Evolutionary conservation across 53 echinoderm and acorn worm species (phyloP), one percentile per base, ranked within the genome.

Genomic region (Holothuria scabra): DNA sequence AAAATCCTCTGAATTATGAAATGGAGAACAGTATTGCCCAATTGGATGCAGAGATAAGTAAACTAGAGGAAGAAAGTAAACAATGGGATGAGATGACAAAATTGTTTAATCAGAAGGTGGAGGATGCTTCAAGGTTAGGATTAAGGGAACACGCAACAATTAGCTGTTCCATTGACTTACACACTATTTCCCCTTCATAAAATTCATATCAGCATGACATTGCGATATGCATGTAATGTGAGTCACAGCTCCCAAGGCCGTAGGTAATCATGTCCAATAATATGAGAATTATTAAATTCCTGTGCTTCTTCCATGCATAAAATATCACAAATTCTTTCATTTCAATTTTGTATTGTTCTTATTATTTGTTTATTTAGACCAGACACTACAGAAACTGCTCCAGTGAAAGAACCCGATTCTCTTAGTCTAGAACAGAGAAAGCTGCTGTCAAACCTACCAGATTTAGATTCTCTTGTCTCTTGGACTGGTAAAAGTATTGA

Each of bases 1-100:
- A 59, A 37, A 80, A 80, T 24, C 80, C 80, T 19, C 12, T 59
- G 60, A 80, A 80, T 22, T n/a, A 21, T 34, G 80, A 80, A 60
- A 80, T 80, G 60, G 80, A 80, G 80, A 80, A 18, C 19, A 34
- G 58, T 35, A 80, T 80, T 31, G 21, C 60, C 5, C 80, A 80
- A 21, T 26, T 80, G 10, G 33, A 80, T n/a, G 80, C 33, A 23
- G 30, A 60, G 60, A 80, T 80, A 30, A 22, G 30, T 7, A 80
- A 18, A 16, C 23, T 80, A 31, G 38, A 57, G 24, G 62, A 37
- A 29, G 80, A 80, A 32, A 60, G 60, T 21, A 80, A 80, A 21
- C 60, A 80, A 34, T 80, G 80, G 80, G 80, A 61, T 34, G 60
- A 80, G 80, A 26, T 80, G 34, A n/a, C 32, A 35, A 31, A 30